A percentile compares a stretch with the other conserved stretches of the same genome.
Conservation (phyloP, 2,113 vertebrate species). For the Hylia prasina region DNA sequence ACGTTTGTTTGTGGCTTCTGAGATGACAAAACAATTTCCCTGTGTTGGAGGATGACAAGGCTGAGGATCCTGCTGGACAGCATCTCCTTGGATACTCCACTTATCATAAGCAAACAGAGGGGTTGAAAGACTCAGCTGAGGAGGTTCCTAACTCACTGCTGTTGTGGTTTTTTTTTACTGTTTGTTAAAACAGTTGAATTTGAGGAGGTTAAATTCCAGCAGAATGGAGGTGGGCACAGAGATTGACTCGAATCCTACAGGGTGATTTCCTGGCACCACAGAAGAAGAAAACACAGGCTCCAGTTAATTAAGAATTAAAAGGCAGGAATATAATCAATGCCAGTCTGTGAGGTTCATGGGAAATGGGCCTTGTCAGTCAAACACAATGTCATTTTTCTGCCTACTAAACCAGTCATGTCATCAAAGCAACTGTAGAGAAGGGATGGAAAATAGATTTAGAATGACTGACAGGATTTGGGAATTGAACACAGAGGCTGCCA, state of each 20-base stretch:
- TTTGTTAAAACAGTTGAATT: neutral
- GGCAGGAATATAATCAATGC: neutral
- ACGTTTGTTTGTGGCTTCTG: neutral
- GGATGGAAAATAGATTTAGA: neutral
- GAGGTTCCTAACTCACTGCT: neutral
- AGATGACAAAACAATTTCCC: neutral
- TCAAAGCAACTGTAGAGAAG: neutral
- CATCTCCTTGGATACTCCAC: neutral
- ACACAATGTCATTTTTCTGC: neutral
- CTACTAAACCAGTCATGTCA: neutral
- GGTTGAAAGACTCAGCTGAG: neutral
- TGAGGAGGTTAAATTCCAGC: neutral
- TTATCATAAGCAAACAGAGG: neutral
- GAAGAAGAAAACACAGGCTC: neutral
- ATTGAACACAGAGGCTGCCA: neutral
- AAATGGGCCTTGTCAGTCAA: constrained; percentile 12
- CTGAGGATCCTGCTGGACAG: neutral
- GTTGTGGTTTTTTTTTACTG: neutral
- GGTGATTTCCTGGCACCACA: neutral
- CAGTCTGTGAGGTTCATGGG: neutral
- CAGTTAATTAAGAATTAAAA: constrained; percentile 21
- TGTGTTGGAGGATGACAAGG: neutral
- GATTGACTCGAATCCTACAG: neutral
- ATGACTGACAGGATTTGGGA: neutral
- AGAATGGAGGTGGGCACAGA: neutral